Conservation (phyloP, 1,140 invertebrate species). For the Schlechtendalia chinensis region DNA sequence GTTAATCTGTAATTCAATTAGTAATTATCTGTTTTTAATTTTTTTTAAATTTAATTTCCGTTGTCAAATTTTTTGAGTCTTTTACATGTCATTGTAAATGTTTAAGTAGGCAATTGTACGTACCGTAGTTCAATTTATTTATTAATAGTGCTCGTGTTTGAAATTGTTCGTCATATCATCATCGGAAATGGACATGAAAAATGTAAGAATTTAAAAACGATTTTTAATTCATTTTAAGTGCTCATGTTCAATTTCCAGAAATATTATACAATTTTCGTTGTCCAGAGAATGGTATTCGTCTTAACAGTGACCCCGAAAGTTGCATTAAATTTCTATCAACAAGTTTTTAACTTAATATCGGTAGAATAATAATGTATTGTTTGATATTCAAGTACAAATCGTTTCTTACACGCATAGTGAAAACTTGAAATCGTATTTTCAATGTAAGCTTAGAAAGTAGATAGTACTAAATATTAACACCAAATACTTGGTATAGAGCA, state of each 20-base stretch:
- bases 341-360: too few species aligned
- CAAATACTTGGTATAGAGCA: too few species aligned
- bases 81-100: not conserved
- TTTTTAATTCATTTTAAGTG: not conserved
- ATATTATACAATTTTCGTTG: not conserved
- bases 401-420: too few species aligned
- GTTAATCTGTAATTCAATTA: not conserved
- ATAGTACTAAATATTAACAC: too few species aligned
- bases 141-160: constrained; percentile 1
- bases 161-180: not conserved
- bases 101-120: not conserved
- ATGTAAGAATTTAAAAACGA: not conserved
- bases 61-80: not conserved
- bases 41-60: not conserved
- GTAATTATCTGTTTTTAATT: not conserved
- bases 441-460: too few species aligned
- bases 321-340: not conserved
- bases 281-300: not conserved
- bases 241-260: not conserved
- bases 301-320: not conserved
- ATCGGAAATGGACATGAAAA: not conserved
- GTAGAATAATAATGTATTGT: too few species aligned
- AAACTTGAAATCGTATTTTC: too few species aligned
- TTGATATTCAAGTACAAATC: too few species aligned
- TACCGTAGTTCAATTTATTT: not conserved